These are phyloP conservation scores for Drosophila pseudoananassae DNA, from an alignment of 1,140 invertebrate species.

Conservation along the genomic window DNA sequence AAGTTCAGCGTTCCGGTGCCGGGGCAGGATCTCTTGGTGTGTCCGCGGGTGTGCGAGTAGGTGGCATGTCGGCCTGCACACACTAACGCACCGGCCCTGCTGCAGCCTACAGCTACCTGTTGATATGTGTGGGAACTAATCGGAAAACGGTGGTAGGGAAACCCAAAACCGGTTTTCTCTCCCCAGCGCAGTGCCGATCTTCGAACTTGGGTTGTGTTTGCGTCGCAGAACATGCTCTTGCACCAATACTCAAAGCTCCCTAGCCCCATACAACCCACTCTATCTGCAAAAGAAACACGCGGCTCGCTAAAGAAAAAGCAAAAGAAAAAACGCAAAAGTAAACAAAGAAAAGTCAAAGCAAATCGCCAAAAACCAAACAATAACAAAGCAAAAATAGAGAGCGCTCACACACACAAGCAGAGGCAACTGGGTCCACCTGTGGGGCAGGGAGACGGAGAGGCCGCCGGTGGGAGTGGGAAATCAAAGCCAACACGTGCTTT, in stretches of 20 bases:
- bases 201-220: not conserved
- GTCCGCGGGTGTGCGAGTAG: conserved; percentile 34
- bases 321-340: conserved; percentile 20
- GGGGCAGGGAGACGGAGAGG: not conserved
- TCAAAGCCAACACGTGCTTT: conserved; percentile 80
- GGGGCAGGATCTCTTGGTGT: conserved; percentile 16
- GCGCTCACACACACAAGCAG: conserved; percentile 16
- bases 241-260: conserved; percentile 9
- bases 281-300: not conserved
- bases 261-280: not conserved
- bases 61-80: conserved; percentile 43
- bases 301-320: not conserved
- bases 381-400: conserved; percentile 23
- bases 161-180: conserved; percentile 28
- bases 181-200: not conserved
- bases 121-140: conserved; percentile 54
- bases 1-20: conserved; percentile 45
- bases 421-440: conserved; percentile 9
- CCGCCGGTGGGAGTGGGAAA: conserved; percentile 38
- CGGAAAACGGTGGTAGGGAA: conserved; percentile 19
- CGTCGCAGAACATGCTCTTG: conserved; percentile 12
- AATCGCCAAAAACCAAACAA: conserved; percentile 31
- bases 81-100: conserved; percentile 3
- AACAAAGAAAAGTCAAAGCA: conserved; percentile 19
- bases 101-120: conserved; percentile 49